A percentile compares a stretch with the other conserved stretches of the same genome.
Evolutionary conservation across 2,888 invertebrate genomes (phyloP).

Genomic region (Eupithecia subumbrata): DNA sequence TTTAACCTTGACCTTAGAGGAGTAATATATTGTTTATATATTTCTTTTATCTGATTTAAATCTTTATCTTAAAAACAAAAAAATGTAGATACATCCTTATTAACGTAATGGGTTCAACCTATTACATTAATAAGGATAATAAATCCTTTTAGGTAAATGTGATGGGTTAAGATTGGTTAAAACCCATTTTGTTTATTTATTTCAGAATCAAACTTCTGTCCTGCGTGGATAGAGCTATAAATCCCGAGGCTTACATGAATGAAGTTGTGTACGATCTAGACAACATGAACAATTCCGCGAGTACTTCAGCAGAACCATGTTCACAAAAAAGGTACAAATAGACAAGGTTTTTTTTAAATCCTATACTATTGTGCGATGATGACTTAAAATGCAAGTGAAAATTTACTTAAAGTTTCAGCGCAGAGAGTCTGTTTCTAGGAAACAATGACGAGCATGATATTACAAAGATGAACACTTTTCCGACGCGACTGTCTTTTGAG

Average conservation of each 20-base stretch:
- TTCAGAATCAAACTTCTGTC: constrained; percentile 84
- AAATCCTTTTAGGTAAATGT: no score
- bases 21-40: no score
- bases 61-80: not conserved
- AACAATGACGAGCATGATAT: constrained; percentile 83
- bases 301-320: constrained; percentile 49
- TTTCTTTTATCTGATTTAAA: not conserved
- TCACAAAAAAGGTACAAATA: constrained; percentile 66
- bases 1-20: no score
- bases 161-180: no score
- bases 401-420: constrained; percentile 57
- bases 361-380: not conserved
- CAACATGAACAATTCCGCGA: constrained; percentile 26
- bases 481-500: constrained; percentile 87
- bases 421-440: constrained; percentile 63
- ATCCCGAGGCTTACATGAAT: constrained; percentile 83
- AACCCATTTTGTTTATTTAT: constrained; percentile 9
- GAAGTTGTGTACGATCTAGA: constrained; percentile 90
- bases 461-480: constrained; percentile 66
- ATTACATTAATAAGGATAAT: no score
- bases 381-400: not conserved
- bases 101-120: no score
- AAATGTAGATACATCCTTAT: no score
- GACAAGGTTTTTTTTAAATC: not conserved
- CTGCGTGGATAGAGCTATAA: constrained; percentile 87